phyloP scores from a whole-genome alignment of 2,888 invertebrate species.

The Schizaphis graminum region DNA sequence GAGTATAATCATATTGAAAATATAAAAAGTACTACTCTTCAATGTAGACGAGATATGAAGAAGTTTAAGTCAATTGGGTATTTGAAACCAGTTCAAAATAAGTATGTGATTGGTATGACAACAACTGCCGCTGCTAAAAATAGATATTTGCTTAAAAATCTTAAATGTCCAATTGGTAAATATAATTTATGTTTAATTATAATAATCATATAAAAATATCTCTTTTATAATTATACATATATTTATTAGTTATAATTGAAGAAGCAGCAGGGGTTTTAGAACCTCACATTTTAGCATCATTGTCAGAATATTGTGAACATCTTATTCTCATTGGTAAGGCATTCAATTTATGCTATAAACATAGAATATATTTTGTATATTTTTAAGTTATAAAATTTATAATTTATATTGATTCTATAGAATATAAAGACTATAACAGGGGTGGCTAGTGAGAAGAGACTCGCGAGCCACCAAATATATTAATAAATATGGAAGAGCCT shows the following conservation, averaged over 20 bases:
- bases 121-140: conserved; percentile 82
- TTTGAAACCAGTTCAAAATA: conserved; percentile 44
- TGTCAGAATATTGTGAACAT: conserved; percentile 82
- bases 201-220: conserved; percentile 7
- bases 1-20: neutral
- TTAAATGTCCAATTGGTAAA: conserved; percentile 57
- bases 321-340: conserved; percentile 80
- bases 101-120: conserved; percentile 81
- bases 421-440: no score
- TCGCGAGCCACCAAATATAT: no score
- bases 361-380: neutral
- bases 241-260: conserved; percentile 80
- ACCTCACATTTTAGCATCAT: conserved; percentile 82
- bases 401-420: neutral
- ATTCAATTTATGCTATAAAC: conserved; percentile 68
- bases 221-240: neutral
- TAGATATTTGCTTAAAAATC: conserved; percentile 51
- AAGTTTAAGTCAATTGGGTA: conserved; percentile 56
- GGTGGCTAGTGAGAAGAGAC: no score
- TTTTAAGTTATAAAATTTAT: neutral
- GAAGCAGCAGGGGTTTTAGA: conserved; percentile 92
- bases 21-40: neutral
- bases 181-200: neutral
- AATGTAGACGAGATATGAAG: conserved; percentile 11
- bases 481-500: no score